Percentiles rank a stretch among this genome's conserved stretches.
Evolutionary conservation across 2,113 vertebrate species (phyloP).

Genomic region (Eleginops maclovinus): DNA sequence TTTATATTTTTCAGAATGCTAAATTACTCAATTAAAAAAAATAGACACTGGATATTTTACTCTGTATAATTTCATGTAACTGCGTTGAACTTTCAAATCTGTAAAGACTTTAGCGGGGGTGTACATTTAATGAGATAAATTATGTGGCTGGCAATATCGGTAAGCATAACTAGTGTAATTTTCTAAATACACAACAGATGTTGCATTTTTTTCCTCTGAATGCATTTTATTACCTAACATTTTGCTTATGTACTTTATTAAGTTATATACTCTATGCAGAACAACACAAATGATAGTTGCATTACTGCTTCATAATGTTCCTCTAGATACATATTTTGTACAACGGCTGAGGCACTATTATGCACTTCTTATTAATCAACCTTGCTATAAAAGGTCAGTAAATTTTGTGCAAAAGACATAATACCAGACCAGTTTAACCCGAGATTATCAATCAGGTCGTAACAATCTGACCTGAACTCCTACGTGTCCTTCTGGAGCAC

Average conservation of each 20-base stretch:
- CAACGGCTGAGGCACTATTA: not conserved
- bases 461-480: slow-evolving; percentile 27
- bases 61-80: too few relatives aligned
- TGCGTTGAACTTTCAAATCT: too few relatives aligned
- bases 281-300: not conserved
- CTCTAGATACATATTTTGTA: not conserved
- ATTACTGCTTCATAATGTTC: not conserved
- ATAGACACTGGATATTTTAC: not conserved
- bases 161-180: not conserved
- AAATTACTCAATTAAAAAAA: not conserved
- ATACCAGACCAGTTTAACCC: slow-evolving; percentile 16
- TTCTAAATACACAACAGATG: not conserved
- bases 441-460: not conserved
- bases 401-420: slow-evolving; percentile 34
- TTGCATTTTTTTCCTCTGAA: not conserved
- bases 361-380: slow-evolving; percentile 2
- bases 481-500: slow-evolving; percentile 48
- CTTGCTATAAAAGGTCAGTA: not conserved
- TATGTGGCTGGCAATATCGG: not conserved
- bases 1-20: not conserved
- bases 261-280: not conserved
- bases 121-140: not conserved
- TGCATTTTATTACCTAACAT: not conserved
- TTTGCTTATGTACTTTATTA: not conserved
- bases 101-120: too few relatives aligned